These are phyloP conservation scores for Gobiocypris rarus DNA, from an alignment of 2,113 vertebrate species.

Conservation along the genomic window DNA sequence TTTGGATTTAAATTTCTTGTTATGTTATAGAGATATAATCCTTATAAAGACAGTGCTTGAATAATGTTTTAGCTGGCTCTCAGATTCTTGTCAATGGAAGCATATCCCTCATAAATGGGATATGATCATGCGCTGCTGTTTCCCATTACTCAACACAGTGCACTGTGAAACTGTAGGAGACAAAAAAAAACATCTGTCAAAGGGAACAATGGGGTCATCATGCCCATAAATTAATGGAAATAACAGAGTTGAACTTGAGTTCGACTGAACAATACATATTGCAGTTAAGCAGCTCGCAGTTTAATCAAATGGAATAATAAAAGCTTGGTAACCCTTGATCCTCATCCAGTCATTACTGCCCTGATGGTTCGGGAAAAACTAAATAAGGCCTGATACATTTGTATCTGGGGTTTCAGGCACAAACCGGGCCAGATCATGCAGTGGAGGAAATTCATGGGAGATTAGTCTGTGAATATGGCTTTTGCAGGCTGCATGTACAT, in stretches of 20 bases:
- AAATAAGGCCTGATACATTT: conserved; percentile 11
- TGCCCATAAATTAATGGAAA: conserved; percentile 33
- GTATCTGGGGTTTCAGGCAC: conserved; percentile 1
- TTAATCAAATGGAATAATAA: conserved; percentile 20
- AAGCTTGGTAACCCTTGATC: conserved; percentile 12
- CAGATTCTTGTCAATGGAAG: conserved; percentile 19
- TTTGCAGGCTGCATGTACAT: conserved; percentile 31
- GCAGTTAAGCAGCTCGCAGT: conserved; percentile 20
- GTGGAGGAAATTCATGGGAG: conserved; percentile 38
- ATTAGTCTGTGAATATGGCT: conserved; percentile 46
- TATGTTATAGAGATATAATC: conserved; percentile 49
- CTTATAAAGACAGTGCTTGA: conserved; percentile 39
- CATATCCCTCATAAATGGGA: conserved; percentile 12
- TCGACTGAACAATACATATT: conserved; percentile 22
- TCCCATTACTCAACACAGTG: conserved; percentile 18
- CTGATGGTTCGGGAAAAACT: neutral
- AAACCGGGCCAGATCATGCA: neutral
- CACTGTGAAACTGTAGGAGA: conserved; percentile 26
- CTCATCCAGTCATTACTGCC: conserved; percentile 15
- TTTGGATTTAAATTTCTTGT: conserved; percentile 3
- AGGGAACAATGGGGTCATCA: conserved; percentile 49
- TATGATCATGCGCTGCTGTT: conserved; percentile 14
- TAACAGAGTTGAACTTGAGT: conserved; percentile 22
- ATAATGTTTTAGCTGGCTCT: conserved; percentile 31
- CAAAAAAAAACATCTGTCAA: conserved; percentile 41